A percentile compares a stretch with the other conserved stretches of the same genome.
Conservation (phyloP, 2,888 invertebrate genomes). For the Cyaniris semiargus region DNA sequence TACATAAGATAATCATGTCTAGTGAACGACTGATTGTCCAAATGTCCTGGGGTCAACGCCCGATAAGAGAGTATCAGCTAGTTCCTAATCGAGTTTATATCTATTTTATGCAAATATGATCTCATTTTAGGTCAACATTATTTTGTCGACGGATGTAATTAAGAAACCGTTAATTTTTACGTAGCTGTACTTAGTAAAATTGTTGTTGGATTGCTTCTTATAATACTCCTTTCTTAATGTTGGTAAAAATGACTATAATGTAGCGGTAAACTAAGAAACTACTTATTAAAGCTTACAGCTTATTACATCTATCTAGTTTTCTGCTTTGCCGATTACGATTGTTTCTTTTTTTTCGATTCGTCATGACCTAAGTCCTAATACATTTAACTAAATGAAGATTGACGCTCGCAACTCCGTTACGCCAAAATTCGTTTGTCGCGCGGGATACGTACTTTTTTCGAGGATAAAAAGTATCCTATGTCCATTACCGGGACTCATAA, state of each 20-base stretch:
- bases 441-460: too few relatives aligned
- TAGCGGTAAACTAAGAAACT: too few relatives aligned
- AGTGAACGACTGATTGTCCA: neutral
- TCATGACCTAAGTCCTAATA: too few relatives aligned
- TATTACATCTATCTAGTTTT: too few relatives aligned
- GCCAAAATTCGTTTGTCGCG: too few relatives aligned
- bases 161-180: conserved; percentile 24
- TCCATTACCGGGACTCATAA: too few relatives aligned
- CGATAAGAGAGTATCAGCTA: neutral
- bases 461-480: too few relatives aligned
- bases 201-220: neutral
- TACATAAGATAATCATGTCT: neutral
- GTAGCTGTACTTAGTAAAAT: neutral
- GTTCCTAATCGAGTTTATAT: neutral
- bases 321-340: too few relatives aligned
- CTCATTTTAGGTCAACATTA: conserved; percentile 2
- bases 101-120: conserved; percentile 23
- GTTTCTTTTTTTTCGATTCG: too few relatives aligned
- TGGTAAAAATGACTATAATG: neutral
- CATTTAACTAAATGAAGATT: too few relatives aligned
- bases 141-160: neutral
- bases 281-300: too few relatives aligned
- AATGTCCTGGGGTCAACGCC: conserved; percentile 18
- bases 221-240: neutral
- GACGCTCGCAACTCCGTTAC: too few relatives aligned